Base-by-base conservation (phyloP, 2,888 invertebrate species). In the Physocephala rufipes region DNA sequence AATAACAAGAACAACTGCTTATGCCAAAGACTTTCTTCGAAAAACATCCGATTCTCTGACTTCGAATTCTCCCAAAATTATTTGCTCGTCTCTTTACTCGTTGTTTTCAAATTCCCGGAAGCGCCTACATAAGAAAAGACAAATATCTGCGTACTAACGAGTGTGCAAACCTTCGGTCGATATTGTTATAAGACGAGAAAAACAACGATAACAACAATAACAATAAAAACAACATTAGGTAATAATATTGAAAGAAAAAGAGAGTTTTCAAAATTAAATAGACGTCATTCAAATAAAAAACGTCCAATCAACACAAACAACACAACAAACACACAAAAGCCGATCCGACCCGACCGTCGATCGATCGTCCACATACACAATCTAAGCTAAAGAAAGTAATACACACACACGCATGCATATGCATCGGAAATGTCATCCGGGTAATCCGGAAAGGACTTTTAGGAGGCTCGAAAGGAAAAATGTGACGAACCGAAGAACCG, bases 221-320 rank as follows among this genome's bases (percentile, higher is more conserved):
- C 45, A 67, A 67, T n/a, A 45, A 28, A 58, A 67, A 45, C 55
- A 58, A n/a, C 59, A 49, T 26, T n/a, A 21, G 62, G n/a, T n/a
- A n/a, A n/a, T n/a, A n/a, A n/a, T 45, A 21, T 36, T 43, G 45
- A 43, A 15, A 62, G 26, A 21, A 45, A 43, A 36, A 13, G 49
- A 15, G n/a, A 36, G 4, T n/a, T n/a, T 49, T 49, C 49, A n/a
- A n/a, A n/a, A n/a, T n/a, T 9, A 36, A 36, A 36, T 36, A 36
- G 36, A 36, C 4, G 36, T 4, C 49, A n/a, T n/a, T n/a, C n/a
- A 24, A 51, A 12, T 30, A 21, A 28, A n/a, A 30, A 68, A 68
- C 28, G 68, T 61, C 68, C 61, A 68, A 68, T 68, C 68, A 68
- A 68, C 68, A 68, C 68, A 58, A 58, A 15, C 58, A 55, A n/a